Base-by-base conservation (phyloP, 1,140 invertebrate genomes). In the Yoshiicerus persimilis region DNA sequence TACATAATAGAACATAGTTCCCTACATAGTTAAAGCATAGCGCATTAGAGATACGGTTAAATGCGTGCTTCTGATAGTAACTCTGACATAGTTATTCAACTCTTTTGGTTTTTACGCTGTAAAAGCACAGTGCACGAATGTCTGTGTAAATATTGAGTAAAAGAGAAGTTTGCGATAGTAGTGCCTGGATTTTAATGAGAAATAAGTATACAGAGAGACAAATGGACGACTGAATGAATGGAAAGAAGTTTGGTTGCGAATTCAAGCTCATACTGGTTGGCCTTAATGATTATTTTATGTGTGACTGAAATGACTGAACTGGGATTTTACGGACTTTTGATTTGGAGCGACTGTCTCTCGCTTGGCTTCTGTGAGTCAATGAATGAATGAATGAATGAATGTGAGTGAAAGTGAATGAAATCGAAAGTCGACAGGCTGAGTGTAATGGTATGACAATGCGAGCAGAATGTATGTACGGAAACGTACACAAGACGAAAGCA, bases 391-490 rank as follows among this genome's bases (percentile, higher is more conserved):
- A 56, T 47, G 41, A 47, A 47, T 56, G 47, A 56, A 56, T 56
- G 47, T 16, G 47, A 56, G 70, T 16, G 47, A 89, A 30, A 25
- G 70, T 32, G 91, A 92, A 87, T 91, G 16, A 90, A 89, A 62
- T 91, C 90, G 62, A 90, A 91, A 90, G 91, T 90, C 83, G 91
- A 90, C n/a, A 91, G 89, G 13, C 23, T 9, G 36, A 90, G 89
- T 3, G 89, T 89, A n/a, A n/a, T n/a, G n/a, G n/a, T n/a, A n/a
- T n/a, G n/a, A n/a, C n/a, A n/a, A n/a, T n/a, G n/a, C n/a, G 39
- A 41, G 39, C 16, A 13, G 9, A 56, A 56, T 56, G 47, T n/a
- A n/a, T 56, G 20, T 56, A 16, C 13, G 38, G 38, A 39, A 13
- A 39, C 38, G 38, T 39, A n/a, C n/a, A n/a, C 38, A 39, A 39